Evolutionary conservation across 2,113 vertebrate species (phyloP), one percentile per base, ranked within the genome.

Genomic region (Oreochromis spilurus): DNA sequence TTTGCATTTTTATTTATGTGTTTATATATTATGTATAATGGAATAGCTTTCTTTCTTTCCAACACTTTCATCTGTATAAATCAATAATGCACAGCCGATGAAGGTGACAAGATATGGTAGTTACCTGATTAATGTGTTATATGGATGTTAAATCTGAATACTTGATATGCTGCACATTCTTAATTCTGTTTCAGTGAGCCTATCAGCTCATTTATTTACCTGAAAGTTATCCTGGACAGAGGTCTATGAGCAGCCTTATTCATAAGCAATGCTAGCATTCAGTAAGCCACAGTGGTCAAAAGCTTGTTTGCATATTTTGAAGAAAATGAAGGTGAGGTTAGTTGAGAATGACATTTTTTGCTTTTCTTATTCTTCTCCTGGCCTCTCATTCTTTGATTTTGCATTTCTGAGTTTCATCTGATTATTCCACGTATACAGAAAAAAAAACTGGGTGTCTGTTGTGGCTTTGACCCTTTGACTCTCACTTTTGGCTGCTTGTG

Each of bases 391-490:
- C 38, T 78, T 88, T 70, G 8, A n/a, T 40, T 78, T 70, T 36
- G 7, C 43, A 43, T 36, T 29, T 75, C 7, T 24, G 14, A 31
- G 16, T 26, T 83, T 72, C 11, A 2, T 21, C 31, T 16, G 5
- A 72, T 67, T 55, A 45, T 62, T 67, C 84, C 40, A 54, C 13
- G 13, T 34, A 75, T 14, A 26, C 50, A 19, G 21, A 29, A 9
- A 48, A 43, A 24, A n/a, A 5, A 3, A 3, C 6, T n/a, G 24
- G 17, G 31, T 0, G 1, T 57, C n/a, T 87, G 4, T 70, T 82
- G 29, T 34, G 26, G 24, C 7, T 88, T 48, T 88, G 89, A 92
- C 91, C 80, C 57, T 84, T 58, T 84, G 54, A 84, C 81, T 84
- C 60, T 65, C 21, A 31, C 50, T 89, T 81, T 75, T 65, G 60